A percentile compares a stretch with the other conserved stretches of the same genome.
phyloP scores from a whole-genome alignment of 2,797 vertebrate species.

The Muscicapa striata region DNA sequence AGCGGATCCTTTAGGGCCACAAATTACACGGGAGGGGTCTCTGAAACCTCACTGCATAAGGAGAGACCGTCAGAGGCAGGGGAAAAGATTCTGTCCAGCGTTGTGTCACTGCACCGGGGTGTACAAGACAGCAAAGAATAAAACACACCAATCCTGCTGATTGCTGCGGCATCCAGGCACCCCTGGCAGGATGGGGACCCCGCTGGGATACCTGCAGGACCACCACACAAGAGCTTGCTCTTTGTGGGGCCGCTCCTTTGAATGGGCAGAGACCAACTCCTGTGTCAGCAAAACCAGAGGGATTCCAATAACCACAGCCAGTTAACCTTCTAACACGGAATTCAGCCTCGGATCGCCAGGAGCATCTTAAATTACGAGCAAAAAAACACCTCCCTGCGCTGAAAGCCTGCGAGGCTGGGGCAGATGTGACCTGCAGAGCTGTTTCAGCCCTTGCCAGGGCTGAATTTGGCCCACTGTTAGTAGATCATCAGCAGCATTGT shows the following conservation, averaged over 20 bases:
- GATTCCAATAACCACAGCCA: conserved; percentile 13
- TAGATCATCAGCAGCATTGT: background rate
- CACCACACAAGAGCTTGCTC: background rate
- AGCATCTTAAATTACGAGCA: background rate
- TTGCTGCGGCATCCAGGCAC: background rate
- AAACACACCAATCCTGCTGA: background rate
- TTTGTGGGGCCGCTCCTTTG: background rate
- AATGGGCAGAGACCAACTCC: background rate
- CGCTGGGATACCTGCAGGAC: background rate
- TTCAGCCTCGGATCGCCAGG: background rate
- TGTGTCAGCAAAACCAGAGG: conserved; percentile 27
- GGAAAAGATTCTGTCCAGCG: rapidly evolving
- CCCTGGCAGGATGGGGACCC: background rate
- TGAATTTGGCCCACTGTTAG: background rate
- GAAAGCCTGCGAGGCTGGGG: rapidly evolving
- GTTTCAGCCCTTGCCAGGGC: background rate
- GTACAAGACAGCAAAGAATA: background rate
- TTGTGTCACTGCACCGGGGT: background rate
- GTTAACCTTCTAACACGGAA: background rate
- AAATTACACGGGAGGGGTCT: background rate
- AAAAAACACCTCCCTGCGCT: background rate
- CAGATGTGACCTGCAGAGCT: background rate
- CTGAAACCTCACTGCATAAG: background rate
- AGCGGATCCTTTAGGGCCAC: background rate
- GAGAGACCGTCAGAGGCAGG: background rate